A percentile compares a stretch with the other conserved stretches of the same genome.
These are phyloP conservation scores for Cepphus grylle DNA, from an alignment of 2,113 vertebrate genomes.

Conservation along the genomic window DNA sequence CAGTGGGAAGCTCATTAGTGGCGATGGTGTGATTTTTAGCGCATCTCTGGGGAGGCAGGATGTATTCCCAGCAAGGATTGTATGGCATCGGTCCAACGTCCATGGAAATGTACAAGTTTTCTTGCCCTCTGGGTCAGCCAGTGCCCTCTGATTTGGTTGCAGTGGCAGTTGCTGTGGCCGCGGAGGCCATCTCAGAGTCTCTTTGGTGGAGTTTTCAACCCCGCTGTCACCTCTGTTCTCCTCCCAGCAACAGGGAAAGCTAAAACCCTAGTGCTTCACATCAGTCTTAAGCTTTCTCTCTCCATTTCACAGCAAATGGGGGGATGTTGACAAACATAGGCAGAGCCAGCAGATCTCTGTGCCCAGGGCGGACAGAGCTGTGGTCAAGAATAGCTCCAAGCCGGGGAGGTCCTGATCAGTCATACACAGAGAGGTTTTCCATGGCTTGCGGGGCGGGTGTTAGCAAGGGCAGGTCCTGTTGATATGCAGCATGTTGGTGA, in stretches of 20 bases:
- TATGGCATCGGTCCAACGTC: not conserved
- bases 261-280: not conserved
- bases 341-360: not conserved
- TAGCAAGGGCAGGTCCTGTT: not conserved
- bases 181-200: not conserved
- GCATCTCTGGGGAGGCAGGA: not conserved
- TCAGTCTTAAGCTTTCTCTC: not conserved
- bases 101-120: not conserved
- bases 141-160: not conserved
- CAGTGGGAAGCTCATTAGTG: not conserved
- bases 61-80: not conserved
- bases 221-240: not conserved
- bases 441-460: not conserved
- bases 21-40: not conserved
- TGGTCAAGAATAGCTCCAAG: not conserved
- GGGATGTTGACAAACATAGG: not conserved
- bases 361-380: not conserved
- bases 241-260: not conserved
- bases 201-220: not conserved
- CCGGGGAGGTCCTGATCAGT: not conserved
- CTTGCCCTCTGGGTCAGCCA: not conserved
- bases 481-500: fast-evolving
- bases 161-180: not conserved
- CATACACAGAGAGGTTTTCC: not conserved
- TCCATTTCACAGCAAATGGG: not conserved